A percentile compares a stretch with the other conserved stretches of the same genome.
phyloP scores from a whole-genome alignment of 2,797 vertebrate genomes.

The Anabas testudineus region DNA sequence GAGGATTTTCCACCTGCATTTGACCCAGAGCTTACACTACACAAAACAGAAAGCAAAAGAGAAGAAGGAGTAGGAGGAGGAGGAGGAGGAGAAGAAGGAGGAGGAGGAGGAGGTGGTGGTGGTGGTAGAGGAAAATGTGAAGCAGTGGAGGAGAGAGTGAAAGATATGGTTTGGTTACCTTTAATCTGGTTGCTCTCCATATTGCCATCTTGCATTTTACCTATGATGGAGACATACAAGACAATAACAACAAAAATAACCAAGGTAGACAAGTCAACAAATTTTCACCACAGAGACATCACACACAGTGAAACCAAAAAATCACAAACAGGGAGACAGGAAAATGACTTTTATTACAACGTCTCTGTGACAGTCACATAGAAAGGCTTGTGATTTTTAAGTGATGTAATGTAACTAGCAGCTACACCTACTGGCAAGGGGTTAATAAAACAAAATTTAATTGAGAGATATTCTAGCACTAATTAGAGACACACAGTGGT shows the following conservation, averaged over 20 bases:
- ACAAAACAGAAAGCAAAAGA: slow-evolving; percentile 36
- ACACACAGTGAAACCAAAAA: slow-evolving; percentile 85
- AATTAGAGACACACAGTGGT: slow-evolving; percentile 12
- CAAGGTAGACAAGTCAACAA: slow-evolving; percentile 88
- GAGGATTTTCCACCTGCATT: slow-evolving; percentile 42
- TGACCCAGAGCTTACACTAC: slow-evolving; percentile 68
- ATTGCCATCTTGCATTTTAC: slow-evolving; percentile 99
- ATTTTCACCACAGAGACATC: slow-evolving; percentile 86
- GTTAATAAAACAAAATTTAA: slow-evolving; percentile 20
- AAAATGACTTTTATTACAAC: slow-evolving; percentile 86
- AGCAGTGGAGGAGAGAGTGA: slow-evolving; percentile 69
- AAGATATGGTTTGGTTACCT: slow-evolving; percentile 93
- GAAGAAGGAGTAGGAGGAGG: slow-evolving; percentile 12
- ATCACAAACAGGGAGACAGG: slow-evolving; percentile 84
- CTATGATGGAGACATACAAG: slow-evolving; percentile 97
- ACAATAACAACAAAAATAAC: slow-evolving; percentile 94
- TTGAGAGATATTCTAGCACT: slow-evolving; percentile 1
- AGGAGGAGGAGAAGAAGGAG: slow-evolving; percentile 20
- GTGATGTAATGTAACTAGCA: slow-evolving; percentile 52
- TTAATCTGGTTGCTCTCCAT: slow-evolving; percentile 99
- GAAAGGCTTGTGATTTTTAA: slow-evolving; percentile 64
- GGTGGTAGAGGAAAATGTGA: neutral
- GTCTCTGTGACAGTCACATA: slow-evolving; percentile 82
- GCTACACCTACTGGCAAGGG: slow-evolving; percentile 30
- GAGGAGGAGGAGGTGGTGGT: too few species aligned